Evolutionary conservation across 2,113 vertebrate species (phyloP).

Genomic region (Archocentrus centrarchus): DNA sequence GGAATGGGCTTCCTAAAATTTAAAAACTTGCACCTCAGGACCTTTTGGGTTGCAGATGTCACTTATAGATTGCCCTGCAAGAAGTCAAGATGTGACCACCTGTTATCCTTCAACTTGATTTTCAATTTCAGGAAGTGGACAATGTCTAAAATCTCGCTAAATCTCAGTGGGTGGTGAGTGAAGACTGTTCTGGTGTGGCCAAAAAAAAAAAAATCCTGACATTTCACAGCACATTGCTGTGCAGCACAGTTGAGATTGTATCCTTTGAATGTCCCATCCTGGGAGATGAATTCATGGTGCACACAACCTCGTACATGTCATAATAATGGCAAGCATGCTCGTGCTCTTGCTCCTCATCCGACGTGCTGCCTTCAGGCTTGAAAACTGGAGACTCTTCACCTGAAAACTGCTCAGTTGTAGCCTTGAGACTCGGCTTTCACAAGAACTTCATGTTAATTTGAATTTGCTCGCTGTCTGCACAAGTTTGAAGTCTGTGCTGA

Average conservation of each 20-base stretch:
- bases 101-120: not conserved
- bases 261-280: not conserved
- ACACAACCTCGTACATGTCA: not conserved
- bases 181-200: not conserved
- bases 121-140: not conserved
- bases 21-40: too few species aligned
- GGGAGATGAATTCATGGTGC: not conserved
- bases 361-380: not conserved
- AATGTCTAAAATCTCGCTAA: not conserved
- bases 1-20: too few species aligned
- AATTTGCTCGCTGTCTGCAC: not conserved
- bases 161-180: not conserved
- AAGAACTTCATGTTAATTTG: not conserved
- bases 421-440: not conserved
- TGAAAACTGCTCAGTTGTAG: not conserved
- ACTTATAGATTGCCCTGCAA: too few species aligned
- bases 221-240: not conserved
- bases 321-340: not conserved
- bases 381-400: not conserved
- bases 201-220: not conserved
- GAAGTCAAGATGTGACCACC: too few species aligned
- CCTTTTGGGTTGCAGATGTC: too few species aligned
- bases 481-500: not conserved
- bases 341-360: not conserved
- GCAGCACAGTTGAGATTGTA: not conserved